Evolutionary conservation across 2,113 vertebrate species (phyloP).

Genomic region (Myotis davidii): DNA sequence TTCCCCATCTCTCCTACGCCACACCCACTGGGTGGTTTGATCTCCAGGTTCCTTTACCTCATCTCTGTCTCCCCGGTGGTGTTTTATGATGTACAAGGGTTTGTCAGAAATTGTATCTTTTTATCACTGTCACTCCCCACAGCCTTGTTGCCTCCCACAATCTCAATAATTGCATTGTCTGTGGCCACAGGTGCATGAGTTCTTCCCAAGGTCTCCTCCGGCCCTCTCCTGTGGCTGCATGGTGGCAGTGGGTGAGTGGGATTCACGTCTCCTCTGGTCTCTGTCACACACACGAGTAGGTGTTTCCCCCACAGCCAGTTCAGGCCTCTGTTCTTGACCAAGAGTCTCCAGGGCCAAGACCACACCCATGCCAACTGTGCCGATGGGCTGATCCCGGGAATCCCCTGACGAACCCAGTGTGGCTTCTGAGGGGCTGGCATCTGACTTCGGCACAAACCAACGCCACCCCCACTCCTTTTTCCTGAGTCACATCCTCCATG

Average conservation of each 20-base stretch:
- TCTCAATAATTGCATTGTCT: neutral
- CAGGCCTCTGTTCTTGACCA: neutral
- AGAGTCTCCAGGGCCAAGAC: neutral
- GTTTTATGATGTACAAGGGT: accelerated
- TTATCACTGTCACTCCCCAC: neutral
- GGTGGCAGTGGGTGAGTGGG: neutral
- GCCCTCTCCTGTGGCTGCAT: too few relatives aligned
- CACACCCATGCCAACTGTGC: too few relatives aligned
- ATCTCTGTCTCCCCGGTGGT: too few relatives aligned
- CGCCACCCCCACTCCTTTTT: accelerated
- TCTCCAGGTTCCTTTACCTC: too few relatives aligned
- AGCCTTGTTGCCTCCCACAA: neutral
- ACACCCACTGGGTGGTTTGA: too few relatives aligned
- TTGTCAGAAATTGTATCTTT: neutral
- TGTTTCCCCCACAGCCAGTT: neutral
- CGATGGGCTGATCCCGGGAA: too few relatives aligned
- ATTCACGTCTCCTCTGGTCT: neutral
- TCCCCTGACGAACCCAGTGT: too few relatives aligned
- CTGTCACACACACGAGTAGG: too few relatives aligned
- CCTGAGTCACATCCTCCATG: accelerated
- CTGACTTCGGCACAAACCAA: neutral
- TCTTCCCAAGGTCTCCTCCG: neutral
- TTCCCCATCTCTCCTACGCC: too few relatives aligned
- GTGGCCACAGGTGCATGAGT: neutral
- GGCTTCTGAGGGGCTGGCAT: neutral